Evolutionary conservation across 2,797 vertebrate genomes (phyloP).

Genomic region (Emydoidea blandingii): DNA sequence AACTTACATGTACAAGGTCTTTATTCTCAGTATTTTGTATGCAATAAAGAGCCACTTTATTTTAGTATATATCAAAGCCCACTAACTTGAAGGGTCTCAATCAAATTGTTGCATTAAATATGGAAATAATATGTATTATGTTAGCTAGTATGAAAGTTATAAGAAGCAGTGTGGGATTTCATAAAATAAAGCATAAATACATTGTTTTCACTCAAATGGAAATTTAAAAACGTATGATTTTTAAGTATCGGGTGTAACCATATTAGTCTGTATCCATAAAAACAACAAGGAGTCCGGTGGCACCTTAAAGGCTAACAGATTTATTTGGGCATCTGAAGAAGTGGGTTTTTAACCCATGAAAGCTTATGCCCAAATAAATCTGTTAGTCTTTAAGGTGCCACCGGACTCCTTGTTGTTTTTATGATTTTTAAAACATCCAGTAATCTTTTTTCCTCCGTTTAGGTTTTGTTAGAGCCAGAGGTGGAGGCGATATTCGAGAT

Average conservation of each 20-base stretch:
- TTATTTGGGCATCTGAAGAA: no score
- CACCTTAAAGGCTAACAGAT: no score
- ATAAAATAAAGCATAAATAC: neutral
- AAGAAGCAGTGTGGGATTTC: neutral
- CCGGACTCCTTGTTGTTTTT: no score
- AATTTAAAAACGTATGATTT: neutral
- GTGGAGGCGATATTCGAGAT: conserved; percentile 91
- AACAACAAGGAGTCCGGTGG: no score
- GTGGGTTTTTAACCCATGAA: no score
- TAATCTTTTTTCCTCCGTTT: conserved; percentile 25
- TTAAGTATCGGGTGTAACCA: neutral
- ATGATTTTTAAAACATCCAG: neutral
- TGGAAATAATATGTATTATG: neutral
- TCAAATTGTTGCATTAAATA: neutral
- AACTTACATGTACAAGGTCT: neutral
- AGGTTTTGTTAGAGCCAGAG: conserved; percentile 94
- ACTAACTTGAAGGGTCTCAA: neutral
- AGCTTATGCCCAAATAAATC: no score
- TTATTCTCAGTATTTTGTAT: neutral
- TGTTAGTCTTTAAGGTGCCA: no score
- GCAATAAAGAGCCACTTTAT: neutral
- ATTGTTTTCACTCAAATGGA: neutral
- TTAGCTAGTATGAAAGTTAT: neutral
- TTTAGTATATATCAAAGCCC: neutral
- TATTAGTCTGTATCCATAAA: no score